A percentile compares a stretch with the other conserved stretches of the same genome.
Evolutionary conservation across 2,113 vertebrate genomes (phyloP).

Genomic region (Sisor rabdophorus): DNA sequence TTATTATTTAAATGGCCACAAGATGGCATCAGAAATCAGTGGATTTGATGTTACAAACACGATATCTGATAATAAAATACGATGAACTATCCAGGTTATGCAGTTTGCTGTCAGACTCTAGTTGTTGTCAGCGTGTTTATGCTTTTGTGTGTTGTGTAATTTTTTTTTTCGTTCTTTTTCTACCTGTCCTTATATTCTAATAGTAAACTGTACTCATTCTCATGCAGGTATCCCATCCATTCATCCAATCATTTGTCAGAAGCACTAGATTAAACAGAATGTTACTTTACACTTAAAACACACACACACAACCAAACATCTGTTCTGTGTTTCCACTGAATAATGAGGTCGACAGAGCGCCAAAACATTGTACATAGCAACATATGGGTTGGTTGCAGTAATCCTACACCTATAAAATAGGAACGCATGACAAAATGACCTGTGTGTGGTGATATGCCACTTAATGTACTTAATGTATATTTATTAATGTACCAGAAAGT

Average conservation of each 20-base stretch:
- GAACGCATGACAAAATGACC: constrained; percentile 12
- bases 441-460: background rate
- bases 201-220: too few species aligned
- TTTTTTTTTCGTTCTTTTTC: background rate
- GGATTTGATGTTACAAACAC: too few species aligned
- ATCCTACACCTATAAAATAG: constrained; percentile 1
- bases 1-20: too few species aligned
- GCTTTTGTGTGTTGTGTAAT: background rate
- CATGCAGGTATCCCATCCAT: background rate
- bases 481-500: constrained; percentile 1
- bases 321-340: background rate
- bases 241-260: background rate
- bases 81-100: background rate
- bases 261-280: background rate
- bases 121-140: background rate
- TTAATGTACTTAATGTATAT: too few species aligned
- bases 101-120: background rate
- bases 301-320: background rate
- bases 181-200: too few species aligned
- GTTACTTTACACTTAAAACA: background rate
- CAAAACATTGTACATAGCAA: background rate
- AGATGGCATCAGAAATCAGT: too few species aligned
- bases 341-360: background rate
- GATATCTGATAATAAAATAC: too few species aligned
- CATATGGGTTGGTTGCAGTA: background rate